Percentiles rank a stretch among this genome's conserved stretches.
Conservation (phyloP, 2,888 invertebrate species). For the Eupithecia subumbrata region DNA sequence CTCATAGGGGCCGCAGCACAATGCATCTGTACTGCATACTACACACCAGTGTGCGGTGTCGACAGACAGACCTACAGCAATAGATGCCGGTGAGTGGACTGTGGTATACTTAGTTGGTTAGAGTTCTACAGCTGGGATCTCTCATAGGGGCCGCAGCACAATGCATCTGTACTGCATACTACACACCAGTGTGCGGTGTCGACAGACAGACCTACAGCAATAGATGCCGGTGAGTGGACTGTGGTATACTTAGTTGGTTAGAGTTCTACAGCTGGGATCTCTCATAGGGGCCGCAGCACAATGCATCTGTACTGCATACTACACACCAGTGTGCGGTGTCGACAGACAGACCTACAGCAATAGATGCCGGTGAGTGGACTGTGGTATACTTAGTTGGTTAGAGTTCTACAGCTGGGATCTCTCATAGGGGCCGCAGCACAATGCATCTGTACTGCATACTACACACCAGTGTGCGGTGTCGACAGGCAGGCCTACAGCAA, state of each 20-base stretch:
- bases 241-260: too few relatives aligned
- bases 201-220: constrained; percentile 48
- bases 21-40: constrained; percentile 37
- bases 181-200: constrained; percentile 48
- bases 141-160: background rate
- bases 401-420: too few relatives aligned
- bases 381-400: too few relatives aligned
- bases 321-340: constrained; percentile 50
- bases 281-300: constrained; percentile 21
- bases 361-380: constrained; percentile 45
- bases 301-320: constrained; percentile 37
- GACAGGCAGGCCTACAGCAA: constrained; percentile 47
- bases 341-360: constrained; percentile 48
- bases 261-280: too few relatives aligned
- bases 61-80: constrained; percentile 48
- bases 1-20: constrained; percentile 23
- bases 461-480: constrained; percentile 50
- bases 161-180: constrained; percentile 30
- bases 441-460: constrained; percentile 37
- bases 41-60: constrained; percentile 48
- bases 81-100: constrained; percentile 45
- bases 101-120: too few relatives aligned
- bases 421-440: constrained; percentile 21
- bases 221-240: constrained; percentile 45
- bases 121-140: constrained; percentile 18